Percentiles rank a stretch among this genome's conserved stretches.
phyloP scores from a whole-genome alignment of 2,113 vertebrate genomes.

The Lophotis ruficrista region DNA sequence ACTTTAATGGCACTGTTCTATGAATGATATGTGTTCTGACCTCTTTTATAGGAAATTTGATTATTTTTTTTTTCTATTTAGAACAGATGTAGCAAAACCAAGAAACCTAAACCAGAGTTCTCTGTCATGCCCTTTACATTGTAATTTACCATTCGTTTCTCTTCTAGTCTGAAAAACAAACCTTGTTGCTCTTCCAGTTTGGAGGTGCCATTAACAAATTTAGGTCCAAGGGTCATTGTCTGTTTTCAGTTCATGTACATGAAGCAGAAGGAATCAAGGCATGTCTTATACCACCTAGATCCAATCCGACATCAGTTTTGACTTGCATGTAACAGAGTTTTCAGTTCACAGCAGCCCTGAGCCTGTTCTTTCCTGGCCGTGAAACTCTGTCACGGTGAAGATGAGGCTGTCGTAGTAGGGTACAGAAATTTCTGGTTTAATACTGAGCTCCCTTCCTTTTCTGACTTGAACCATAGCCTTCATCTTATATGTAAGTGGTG shows the following conservation, averaged over 20 bases:
- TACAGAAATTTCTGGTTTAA: not conserved
- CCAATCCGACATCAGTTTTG: not conserved
- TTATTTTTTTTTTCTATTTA: not conserved
- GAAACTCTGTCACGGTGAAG: rapidly evolving
- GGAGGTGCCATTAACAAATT: not conserved
- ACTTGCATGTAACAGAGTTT: not conserved
- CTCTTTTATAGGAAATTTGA: not conserved
- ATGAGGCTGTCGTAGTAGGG: not conserved
- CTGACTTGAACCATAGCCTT: not conserved
- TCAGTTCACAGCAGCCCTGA: not conserved
- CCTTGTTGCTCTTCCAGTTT: not conserved
- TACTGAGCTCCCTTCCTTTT: not conserved
- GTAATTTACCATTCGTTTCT: not conserved
- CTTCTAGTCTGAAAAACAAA: not conserved
- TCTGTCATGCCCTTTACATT: not conserved
- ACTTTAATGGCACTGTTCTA: not conserved
- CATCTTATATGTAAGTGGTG: not conserved
- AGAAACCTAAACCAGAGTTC: not conserved
- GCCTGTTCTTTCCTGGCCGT: not conserved
- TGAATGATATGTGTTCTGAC: not conserved
- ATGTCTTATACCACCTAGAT: not conserved
- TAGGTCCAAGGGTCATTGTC: not conserved
- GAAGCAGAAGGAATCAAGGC: not conserved
- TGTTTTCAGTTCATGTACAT: not conserved
- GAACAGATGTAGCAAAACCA: not conserved